These are phyloP conservation scores for Carlito syrichta DNA, from an alignment of 2,113 vertebrate genomes.

Conservation along the genomic window DNA sequence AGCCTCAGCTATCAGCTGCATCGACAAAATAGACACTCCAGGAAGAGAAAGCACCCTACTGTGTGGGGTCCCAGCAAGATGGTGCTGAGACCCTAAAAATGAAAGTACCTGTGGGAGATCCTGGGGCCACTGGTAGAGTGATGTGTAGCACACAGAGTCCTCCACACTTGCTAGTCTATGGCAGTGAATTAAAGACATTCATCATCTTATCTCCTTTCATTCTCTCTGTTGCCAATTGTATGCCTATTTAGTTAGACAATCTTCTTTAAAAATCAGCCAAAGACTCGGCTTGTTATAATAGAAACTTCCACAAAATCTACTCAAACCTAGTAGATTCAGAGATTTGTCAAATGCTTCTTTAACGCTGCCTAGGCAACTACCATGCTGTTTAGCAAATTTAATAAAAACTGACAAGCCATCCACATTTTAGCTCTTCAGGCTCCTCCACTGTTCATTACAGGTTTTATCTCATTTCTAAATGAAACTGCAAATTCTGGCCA, in stretches of 20 bases:
- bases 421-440: background rate
- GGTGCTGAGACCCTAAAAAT: fast-evolving
- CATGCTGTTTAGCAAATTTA: background rate
- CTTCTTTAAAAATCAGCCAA: background rate
- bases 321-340: background rate
- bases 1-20: background rate
- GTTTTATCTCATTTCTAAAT: constrained; percentile 35
- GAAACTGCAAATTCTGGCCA: background rate
- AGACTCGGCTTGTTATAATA: background rate
- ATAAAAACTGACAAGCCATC: background rate
- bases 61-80: fast-evolving
- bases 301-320: background rate
- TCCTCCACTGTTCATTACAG: constrained; percentile 1
- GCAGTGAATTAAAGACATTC: background rate
- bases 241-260: background rate
- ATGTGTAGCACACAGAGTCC: fast-evolving
- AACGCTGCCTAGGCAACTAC: background rate
- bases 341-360: background rate
- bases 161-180: background rate
- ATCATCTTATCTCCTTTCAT: background rate
- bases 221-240: background rate
- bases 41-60: background rate
- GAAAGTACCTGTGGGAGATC: fast-evolving
- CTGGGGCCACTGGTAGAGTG: fast-evolving
- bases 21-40: background rate